Conservation (phyloP, 1,140 invertebrate genomes). For the Mamestra configurata region DNA sequence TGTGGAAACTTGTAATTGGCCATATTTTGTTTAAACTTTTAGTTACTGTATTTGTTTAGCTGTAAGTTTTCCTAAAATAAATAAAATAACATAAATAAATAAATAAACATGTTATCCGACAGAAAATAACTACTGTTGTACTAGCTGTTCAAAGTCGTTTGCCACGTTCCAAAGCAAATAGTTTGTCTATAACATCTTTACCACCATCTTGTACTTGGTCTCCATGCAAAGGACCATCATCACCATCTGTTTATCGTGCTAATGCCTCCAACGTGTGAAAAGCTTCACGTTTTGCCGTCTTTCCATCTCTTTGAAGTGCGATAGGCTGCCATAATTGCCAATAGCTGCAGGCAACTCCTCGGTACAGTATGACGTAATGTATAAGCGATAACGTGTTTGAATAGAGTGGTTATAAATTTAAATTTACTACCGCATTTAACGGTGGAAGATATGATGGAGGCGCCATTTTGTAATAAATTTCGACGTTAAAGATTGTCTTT, state of each 20-base stretch:
- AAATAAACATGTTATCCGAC: no score
- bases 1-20: no score
- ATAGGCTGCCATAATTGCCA: slow-evolving; percentile 75
- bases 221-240: slow-evolving; percentile 21
- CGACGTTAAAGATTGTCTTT: background rate
- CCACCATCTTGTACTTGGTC: background rate
- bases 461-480: background rate
- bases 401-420: slow-evolving; percentile 6
- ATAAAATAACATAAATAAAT: no score
- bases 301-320: slow-evolving; percentile 70
- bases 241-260: slow-evolving; percentile 44
- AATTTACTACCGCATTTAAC: background rate
- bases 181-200: background rate
- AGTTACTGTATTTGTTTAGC: no score
- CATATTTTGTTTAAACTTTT: no score
- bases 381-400: slow-evolving; percentile 15
- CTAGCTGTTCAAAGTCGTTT: no score
- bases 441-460: background rate
- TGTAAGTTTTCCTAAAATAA: no score
- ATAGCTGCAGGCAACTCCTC: slow-evolving; percentile 67
- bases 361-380: slow-evolving; percentile 27
- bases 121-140: no score
- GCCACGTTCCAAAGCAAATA: no score
- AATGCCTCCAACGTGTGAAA: slow-evolving; percentile 60
- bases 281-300: slow-evolving; percentile 57